These are phyloP conservation scores for Drosophila leonis DNA, from an alignment of 2,888 invertebrate genomes.

Conservation along the genomic window DNA sequence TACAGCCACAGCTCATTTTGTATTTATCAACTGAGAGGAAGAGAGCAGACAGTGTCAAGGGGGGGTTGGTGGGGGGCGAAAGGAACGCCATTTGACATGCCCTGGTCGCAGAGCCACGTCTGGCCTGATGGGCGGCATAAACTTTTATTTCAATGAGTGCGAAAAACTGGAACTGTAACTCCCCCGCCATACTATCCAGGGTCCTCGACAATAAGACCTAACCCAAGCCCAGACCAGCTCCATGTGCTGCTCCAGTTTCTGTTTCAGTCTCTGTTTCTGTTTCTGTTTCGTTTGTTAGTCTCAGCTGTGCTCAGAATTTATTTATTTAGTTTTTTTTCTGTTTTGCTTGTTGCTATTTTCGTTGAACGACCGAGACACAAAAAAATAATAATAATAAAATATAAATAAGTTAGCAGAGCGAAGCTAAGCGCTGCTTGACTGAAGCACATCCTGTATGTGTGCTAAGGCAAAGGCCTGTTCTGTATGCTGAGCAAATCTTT, in stretches of 20 bases:
- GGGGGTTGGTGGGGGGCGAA: not conserved
- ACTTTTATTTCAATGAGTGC: conserved; percentile 78
- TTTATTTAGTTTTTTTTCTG: conserved; percentile 11
- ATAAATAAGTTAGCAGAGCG: conserved; percentile 28
- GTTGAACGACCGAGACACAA: conserved; percentile 38
- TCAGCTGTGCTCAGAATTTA: conserved; percentile 12
- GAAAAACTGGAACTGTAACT: conserved; percentile 45
- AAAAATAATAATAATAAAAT: conserved; percentile 35
- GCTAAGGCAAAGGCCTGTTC: not conserved
- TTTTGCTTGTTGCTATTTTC: conserved; percentile 51
- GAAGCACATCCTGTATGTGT: conserved; percentile 12
- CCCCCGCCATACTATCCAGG: conserved; percentile 27
- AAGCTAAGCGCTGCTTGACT: not conserved
- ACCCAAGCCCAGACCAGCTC: not conserved
- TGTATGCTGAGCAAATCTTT: not conserved
- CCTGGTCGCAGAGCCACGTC: conserved; percentile 60
- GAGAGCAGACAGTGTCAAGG: not conserved
- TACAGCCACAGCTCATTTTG: conserved; percentile 68
- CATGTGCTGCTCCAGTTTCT: conserved; percentile 33
- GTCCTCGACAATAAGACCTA: conserved; percentile 12
- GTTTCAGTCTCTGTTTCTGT: conserved; percentile 10
- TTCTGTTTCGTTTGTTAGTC: conserved; percentile 13
- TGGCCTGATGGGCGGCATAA: conserved; percentile 76
- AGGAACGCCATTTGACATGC: not conserved
- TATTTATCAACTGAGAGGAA: conserved; percentile 70